These are phyloP conservation scores for Limonius californicus DNA, from an alignment of 1,140 invertebrate species.

Conservation along the genomic window DNA sequence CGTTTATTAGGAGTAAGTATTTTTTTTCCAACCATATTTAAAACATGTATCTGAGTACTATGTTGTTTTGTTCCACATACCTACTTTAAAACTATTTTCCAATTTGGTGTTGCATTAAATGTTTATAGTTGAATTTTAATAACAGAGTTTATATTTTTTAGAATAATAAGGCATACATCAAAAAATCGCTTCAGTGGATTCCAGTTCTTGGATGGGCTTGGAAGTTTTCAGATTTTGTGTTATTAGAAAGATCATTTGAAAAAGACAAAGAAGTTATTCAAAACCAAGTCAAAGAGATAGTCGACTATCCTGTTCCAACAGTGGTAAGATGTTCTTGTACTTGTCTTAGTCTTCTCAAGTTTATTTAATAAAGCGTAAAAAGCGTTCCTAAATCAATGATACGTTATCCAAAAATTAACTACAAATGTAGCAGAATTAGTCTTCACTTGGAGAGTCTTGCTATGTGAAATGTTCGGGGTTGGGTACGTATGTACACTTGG, in stretches of 20 bases:
- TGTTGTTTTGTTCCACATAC: too few relatives aligned
- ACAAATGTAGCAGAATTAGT: too few relatives aligned
- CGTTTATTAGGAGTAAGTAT: conserved; percentile 69
- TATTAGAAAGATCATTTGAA: conserved; percentile 86
- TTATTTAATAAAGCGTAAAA: too few relatives aligned
- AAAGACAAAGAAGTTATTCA: conserved; percentile 83
- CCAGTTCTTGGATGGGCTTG: conserved; percentile 94
- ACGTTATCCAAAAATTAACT: too few relatives aligned
- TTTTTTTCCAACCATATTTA: too few relatives aligned
- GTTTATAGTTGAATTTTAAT: background rate
- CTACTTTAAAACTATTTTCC: too few relatives aligned
- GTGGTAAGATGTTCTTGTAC: conserved; percentile 79
- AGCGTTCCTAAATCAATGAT: too few relatives aligned
- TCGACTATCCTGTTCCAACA: conserved; percentile 84
- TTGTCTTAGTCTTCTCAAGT: too few relatives aligned
- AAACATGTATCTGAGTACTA: too few relatives aligned
- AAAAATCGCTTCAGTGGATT: conserved; percentile 85
- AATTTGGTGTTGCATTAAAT: background rate
- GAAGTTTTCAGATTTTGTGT: conserved; percentile 90
- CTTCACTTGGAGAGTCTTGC: too few relatives aligned
- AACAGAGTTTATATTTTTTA: conserved; percentile 56
- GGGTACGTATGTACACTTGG: too few relatives aligned
- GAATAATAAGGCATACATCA: conserved; percentile 94
- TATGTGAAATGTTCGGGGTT: too few relatives aligned
- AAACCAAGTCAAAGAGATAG: conserved; percentile 73